phyloP scores from a whole-genome alignment of 2,797 vertebrate genomes.

The Poliocrania exsul region DNA sequence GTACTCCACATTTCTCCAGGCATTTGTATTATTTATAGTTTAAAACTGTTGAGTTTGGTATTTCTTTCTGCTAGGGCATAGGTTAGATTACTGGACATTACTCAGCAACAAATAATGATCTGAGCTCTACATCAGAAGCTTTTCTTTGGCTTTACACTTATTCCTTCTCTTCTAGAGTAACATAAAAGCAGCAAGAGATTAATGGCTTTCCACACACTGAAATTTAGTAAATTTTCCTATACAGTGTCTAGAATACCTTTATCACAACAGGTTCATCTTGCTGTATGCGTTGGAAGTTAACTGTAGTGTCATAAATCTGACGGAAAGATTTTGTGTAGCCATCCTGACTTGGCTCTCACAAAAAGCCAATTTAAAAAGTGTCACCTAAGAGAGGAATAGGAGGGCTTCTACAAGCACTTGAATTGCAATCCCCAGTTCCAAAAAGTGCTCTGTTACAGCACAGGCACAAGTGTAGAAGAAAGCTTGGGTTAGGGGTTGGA shows the following conservation, averaged over 20 bases:
- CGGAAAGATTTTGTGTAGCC: not conserved
- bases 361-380: not conserved
- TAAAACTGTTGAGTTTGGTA: slow-evolving; percentile 18
- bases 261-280: not conserved
- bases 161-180: not conserved
- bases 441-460: not conserved
- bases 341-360: not conserved
- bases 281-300: not conserved
- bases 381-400: not conserved
- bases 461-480: not conserved
- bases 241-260: not conserved
- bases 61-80: slow-evolving; percentile 27
- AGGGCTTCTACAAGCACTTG: not conserved
- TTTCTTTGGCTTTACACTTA: slow-evolving; percentile 23
- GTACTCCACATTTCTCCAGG: slow-evolving; percentile 29
- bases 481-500: not conserved
- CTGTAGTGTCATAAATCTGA: not conserved
- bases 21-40: slow-evolving; percentile 42
- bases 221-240: not conserved
- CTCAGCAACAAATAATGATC: slow-evolving; percentile 51
- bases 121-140: not conserved
- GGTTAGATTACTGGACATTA: slow-evolving; percentile 52
- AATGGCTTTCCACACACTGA: not conserved
- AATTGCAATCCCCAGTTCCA: not conserved
- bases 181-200: not conserved